These are phyloP conservation scores for Pangasianodon gigas DNA, from an alignment of 2,113 vertebrate genomes.

Conservation along the genomic window DNA sequence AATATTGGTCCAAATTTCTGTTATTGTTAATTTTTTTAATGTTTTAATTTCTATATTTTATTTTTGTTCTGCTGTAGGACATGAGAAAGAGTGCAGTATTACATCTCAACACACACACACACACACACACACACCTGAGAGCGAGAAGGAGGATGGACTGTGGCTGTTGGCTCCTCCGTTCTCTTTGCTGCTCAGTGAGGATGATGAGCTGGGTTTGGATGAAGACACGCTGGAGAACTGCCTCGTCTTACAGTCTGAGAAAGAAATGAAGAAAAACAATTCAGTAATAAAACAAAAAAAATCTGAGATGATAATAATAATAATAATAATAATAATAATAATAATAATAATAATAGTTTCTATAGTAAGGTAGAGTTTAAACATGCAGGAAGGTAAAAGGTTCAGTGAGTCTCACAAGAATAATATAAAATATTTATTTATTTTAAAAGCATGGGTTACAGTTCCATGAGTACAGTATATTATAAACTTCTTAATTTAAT, in stretches of 20 bases:
- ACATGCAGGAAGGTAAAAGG: neutral
- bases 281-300: too few relatives aligned
- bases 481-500: too few relatives aligned
- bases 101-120: slow-evolving; percentile 35
- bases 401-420: neutral
- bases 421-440: too few relatives aligned
- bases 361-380: neutral
- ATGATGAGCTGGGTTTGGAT: slow-evolving; percentile 85
- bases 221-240: slow-evolving; percentile 82
- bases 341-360: neutral
- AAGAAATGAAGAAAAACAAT: neutral
- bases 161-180: slow-evolving; percentile 86
- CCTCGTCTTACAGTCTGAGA: slow-evolving; percentile 89
- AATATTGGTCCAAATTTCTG: neutral
- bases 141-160: slow-evolving; percentile 84
- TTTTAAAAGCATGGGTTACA: too few relatives aligned
- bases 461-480: too few relatives aligned
- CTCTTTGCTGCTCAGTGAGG: slow-evolving; percentile 86
- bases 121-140: slow-evolving; percentile 79
- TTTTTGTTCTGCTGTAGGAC: neutral
- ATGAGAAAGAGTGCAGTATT: neutral
- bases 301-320: too few relatives aligned
- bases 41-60: too few relatives aligned
- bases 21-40: neutral
- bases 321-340: too few relatives aligned